A percentile compares a stretch with the other conserved stretches of the same genome.
Evolutionary conservation across 2,888 invertebrate genomes (phyloP).

Genomic region (Litoditis marina): DNA sequence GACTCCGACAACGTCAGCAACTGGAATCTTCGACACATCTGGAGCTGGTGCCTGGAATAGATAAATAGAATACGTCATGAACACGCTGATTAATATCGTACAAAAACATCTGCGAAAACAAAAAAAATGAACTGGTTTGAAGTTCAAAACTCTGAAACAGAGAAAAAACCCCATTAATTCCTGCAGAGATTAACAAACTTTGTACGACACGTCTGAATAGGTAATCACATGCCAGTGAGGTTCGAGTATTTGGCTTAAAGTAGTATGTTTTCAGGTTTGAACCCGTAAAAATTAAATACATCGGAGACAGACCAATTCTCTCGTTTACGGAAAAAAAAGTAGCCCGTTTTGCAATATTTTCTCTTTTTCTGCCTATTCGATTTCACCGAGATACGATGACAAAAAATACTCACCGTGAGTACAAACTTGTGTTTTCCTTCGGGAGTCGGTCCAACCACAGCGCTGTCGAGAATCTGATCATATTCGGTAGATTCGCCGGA

Average conservation of each 20-base stretch:
- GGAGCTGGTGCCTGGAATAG: constrained; percentile 82
- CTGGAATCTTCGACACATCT: constrained; percentile 86
- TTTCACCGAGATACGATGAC: constrained; percentile 1
- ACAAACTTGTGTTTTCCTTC: constrained; percentile 93
- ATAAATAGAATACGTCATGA: too few species aligned
- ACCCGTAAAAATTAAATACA: too few species aligned
- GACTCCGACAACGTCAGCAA: constrained; percentile 93
- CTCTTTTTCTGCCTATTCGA: not conserved
- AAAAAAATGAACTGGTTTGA: not conserved
- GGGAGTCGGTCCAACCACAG: constrained; percentile 94
- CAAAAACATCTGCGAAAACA: not conserved
- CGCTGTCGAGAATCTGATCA: constrained; percentile 93
- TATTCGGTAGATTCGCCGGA: constrained; percentile 68
- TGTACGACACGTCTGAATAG: too few species aligned
- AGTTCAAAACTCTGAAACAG: too few species aligned
- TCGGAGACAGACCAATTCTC: too few species aligned
- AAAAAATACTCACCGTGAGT: constrained; percentile 72
- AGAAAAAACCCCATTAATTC: too few species aligned
- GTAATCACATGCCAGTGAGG: too few species aligned
- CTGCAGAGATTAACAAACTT: too few species aligned
- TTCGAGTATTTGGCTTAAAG: too few species aligned
- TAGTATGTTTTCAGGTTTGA: too few species aligned
- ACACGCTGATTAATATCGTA: too few species aligned
- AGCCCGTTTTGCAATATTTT: not conserved
- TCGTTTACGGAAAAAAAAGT: too few species aligned